Percentiles rank a stretch among this genome's conserved stretches.
Conservation (phyloP, 2,113 vertebrate genomes). For the Nesogale talazaci region DNA sequence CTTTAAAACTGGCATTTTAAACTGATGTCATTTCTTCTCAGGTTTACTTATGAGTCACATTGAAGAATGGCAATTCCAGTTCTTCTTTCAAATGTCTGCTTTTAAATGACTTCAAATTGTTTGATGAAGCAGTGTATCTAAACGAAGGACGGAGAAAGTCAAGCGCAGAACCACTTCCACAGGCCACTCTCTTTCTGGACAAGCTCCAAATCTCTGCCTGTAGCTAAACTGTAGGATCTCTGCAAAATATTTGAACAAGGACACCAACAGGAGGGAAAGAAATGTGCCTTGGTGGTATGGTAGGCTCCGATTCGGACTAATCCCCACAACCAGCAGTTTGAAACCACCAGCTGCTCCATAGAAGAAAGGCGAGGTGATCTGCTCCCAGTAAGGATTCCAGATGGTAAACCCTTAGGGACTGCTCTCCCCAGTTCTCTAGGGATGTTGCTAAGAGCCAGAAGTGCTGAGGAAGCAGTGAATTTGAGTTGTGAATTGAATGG, state of each 20-base stretch:
- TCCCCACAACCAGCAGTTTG: too few relatives aligned
- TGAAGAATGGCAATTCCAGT: background rate
- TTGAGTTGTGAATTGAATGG: too few relatives aligned
- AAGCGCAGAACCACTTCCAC: background rate
- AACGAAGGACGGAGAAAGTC: background rate
- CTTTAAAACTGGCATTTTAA: background rate
- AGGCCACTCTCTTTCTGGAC: background rate
- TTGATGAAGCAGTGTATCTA: constrained; percentile 1
- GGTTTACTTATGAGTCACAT: background rate
- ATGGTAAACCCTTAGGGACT: too few relatives aligned
- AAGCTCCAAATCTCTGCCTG: background rate
- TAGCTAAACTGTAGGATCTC: background rate
- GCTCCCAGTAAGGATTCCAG: too few relatives aligned
- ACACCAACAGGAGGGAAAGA: background rate
- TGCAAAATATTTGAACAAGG: background rate
- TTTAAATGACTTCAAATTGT: background rate
- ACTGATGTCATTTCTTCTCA: background rate
- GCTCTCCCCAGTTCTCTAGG: too few relatives aligned
- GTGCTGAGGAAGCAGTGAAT: too few relatives aligned
- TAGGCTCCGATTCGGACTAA: too few relatives aligned
- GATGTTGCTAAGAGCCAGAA: too few relatives aligned
- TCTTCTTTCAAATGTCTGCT: background rate
- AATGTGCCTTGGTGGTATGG: too few relatives aligned
- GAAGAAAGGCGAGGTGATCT: too few relatives aligned
- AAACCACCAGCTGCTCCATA: too few relatives aligned